A percentile compares a stretch with the other conserved stretches of the same genome.
Conservation (phyloP, 2,888 invertebrate species). For the Amiota minor region DNA sequence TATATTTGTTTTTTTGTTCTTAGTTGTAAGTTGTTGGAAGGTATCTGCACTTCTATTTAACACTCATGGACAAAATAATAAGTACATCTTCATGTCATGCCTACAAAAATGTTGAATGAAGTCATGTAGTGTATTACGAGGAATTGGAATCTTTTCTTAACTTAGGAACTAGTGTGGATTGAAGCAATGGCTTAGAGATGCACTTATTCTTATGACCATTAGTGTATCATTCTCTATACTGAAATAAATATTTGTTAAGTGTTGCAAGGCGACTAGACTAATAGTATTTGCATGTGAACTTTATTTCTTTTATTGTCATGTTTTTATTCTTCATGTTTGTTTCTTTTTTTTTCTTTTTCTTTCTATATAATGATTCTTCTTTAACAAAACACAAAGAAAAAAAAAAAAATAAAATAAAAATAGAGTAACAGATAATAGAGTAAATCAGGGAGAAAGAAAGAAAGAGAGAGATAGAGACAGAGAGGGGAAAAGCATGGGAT, state of each 20-base stretch:
- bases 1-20: not conserved
- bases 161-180: too few relatives aligned
- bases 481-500: not conserved
- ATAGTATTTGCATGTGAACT: not conserved
- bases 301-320: not conserved
- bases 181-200: too few relatives aligned
- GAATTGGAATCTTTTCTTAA: too few relatives aligned
- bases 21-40: not conserved
- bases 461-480: not conserved
- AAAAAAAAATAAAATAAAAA: too few relatives aligned
- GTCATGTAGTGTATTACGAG: too few relatives aligned
- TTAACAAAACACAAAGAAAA: not conserved
- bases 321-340: not conserved
- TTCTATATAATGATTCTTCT: too few relatives aligned
- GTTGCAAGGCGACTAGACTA: conserved; percentile 39
- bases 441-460: too few relatives aligned
- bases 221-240: conserved; percentile 31
- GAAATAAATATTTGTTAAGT: conserved; percentile 48
- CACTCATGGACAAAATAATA: too few relatives aligned
- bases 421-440: not conserved
- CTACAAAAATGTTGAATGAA: too few relatives aligned
- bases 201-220: too few relatives aligned
- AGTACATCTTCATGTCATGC: not conserved
- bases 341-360: not conserved
- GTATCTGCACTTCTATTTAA: too few relatives aligned